Evolutionary conservation across 2,113 vertebrate genomes (phyloP), one percentile per base, ranked within the genome.

Genomic region (Electrona antarctica): DNA sequence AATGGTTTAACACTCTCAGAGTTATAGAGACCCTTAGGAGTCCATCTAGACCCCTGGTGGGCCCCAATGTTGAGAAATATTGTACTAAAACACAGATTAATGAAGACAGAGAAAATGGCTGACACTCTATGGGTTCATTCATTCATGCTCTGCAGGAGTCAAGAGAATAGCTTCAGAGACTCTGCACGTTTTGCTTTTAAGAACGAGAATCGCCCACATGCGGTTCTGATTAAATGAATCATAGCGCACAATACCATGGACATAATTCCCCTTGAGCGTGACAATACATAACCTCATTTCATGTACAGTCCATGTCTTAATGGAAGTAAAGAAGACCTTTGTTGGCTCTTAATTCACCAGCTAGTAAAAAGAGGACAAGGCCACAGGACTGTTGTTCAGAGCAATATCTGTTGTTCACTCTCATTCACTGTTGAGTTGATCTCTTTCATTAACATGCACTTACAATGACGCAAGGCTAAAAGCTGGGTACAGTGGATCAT

Each of bases 81-180:
- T 41, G 33, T 41, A 41, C 33, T 41, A 41, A 1, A 41, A 41
- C 33, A 41, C 33, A 41, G 33, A 41, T 41, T 21, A 21, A 41
- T 41, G 15, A 64, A 69, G 52, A 62, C 41, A 64, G 49, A 59
- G 33, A 57, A 78, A 69, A 62, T 58, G 69, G 77, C 74, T 6
- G 6, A 41, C 21, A 12, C 54, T 55, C n/a, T 47, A 48, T 11
- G 62, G 45, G 50, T 73, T 77, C 11, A 70, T 73, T 77, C 11
- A 70, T 8, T 54, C 12, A 13, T 12, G 52, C 56, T 8, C 51
- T 28, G 12, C 9, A 52, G 60, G 29, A 76, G 69, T 55, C 14
- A 21, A 59, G 71, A 60, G 7, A 66, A 61, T 55, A 28, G 33
- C 5, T 4, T 41, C 33, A 50, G 21, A 21, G 21, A 21, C 21